phyloP scores from a whole-genome alignment of 2,113 vertebrate genomes.

The Protomyctophum bolini region DNA sequence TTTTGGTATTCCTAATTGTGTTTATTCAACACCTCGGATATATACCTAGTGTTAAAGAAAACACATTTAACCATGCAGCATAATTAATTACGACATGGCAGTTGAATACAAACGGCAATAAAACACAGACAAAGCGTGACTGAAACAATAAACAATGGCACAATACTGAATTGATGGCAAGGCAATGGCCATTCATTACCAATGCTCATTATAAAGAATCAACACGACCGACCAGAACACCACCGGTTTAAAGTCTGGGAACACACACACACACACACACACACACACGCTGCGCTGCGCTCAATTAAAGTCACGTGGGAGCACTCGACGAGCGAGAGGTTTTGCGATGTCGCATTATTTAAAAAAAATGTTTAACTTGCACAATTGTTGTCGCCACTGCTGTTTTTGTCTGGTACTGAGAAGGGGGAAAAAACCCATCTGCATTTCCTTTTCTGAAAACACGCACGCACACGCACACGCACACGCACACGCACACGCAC shows the following conservation, averaged over 20 bases:
- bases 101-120: neutral
- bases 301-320: conserved; percentile 1
- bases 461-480: too few species aligned
- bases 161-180: conserved; percentile 10
- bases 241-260: too few species aligned
- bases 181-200: neutral
- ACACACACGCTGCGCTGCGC: neutral
- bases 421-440: neutral
- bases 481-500: too few species aligned
- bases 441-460: neutral
- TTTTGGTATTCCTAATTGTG: neutral
- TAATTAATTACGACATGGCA: neutral
- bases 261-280: too few species aligned
- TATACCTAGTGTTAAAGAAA: neutral
- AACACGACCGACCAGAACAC: neutral
- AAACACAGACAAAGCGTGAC: conserved; percentile 4
- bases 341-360: neutral
- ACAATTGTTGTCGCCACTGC: neutral
- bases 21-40: neutral
- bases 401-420: conserved; percentile 3
- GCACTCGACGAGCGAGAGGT: neutral
- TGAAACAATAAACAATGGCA: conserved; percentile 5
- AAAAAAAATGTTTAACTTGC: neutral
- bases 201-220: neutral
- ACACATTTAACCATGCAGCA: neutral